These are phyloP conservation scores for cattle (Bos taurus) DNA, from an alignment of 2,113 vertebrate genomes.

Conservation along the genomic window ARS-UCD2.0 NC_037348.1:65839001-65839500, in stretches of 20 bases:
- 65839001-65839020: neutral
- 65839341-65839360: neutral
- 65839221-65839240: neutral
- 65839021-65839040: neutral
- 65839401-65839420: neutral
- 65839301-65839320: neutral
- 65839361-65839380: neutral
- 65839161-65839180: neutral
- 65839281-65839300: neutral
- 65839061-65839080: neutral
- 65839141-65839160: neutral
- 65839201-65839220: neutral
- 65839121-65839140: neutral
- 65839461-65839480: neutral
- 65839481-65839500: neutral
- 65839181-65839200: neutral
- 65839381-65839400: neutral
- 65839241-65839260: neutral
- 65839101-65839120: neutral
- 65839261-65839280: neutral
- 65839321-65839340: neutral
- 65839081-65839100: neutral
- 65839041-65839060: neutral
- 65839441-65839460: neutral
- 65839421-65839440: neutral